phyloP scores from a whole-genome alignment of 2,888 invertebrate genomes.

The Euzophera pinguis region DNA sequence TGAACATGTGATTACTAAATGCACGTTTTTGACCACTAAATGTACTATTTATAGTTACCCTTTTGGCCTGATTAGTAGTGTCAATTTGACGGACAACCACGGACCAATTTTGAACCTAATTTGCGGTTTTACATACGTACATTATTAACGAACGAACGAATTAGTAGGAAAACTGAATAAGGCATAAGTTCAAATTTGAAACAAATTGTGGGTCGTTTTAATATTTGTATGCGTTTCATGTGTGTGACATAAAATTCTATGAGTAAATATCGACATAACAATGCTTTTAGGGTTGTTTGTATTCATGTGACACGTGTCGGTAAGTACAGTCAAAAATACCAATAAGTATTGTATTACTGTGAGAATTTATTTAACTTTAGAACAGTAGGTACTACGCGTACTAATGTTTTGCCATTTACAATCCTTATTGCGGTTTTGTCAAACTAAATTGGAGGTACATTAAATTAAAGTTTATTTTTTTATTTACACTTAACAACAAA shows the following conservation, averaged over 20 bases:
- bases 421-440: too few species aligned
- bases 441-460: too few species aligned
- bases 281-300: too few species aligned
- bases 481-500: too few species aligned
- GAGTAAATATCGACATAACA: neutral
- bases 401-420: too few species aligned
- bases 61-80: neutral
- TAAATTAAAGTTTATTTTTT: too few species aligned
- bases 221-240: neutral
- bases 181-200: neutral
- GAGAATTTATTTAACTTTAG: too few species aligned
- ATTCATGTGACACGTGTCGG: too few species aligned
- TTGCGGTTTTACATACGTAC: constrained; percentile 26
- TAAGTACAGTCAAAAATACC: too few species aligned
- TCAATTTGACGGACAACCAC: constrained; percentile 7
- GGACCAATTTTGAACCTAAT: constrained; percentile 29
- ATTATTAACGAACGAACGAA: neutral
- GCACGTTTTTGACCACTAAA: neutral
- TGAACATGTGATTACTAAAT: too few species aligned
- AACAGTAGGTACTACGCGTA: too few species aligned
- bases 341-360: too few species aligned
- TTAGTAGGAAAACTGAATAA: neutral
- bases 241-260: neutral
- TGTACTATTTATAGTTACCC: neutral
- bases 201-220: neutral